Evolutionary conservation across 2,113 vertebrate species (phyloP).

Genomic region (Lamprotornis superbus): DNA sequence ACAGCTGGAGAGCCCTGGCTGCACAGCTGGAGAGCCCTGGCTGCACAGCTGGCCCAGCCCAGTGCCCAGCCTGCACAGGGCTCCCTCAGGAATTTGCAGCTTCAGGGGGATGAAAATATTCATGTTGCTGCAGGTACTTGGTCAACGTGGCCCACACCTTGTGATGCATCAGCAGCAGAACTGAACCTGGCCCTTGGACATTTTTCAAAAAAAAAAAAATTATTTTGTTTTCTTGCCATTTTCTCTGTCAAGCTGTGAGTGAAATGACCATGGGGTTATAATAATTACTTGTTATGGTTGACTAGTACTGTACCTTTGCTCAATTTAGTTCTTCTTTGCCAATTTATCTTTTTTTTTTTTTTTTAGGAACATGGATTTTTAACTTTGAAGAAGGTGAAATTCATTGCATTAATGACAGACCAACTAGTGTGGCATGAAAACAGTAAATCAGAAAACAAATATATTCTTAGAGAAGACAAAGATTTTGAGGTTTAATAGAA

Average conservation of each 20-base stretch:
- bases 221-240: not conserved
- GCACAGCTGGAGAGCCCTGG: no score
- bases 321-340: not conserved
- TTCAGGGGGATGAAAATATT: not conserved
- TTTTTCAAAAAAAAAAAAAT: not conserved
- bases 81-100: not conserved
- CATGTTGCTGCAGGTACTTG: fast-evolving
- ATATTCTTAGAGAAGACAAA: not conserved
- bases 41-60: not conserved
- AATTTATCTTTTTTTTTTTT: not conserved
- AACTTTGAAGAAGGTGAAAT: constrained; percentile 7
- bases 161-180: not conserved
- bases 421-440: not conserved
- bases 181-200: not conserved
- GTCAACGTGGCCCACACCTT: not conserved
- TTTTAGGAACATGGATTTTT: not conserved
- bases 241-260: constrained; percentile 19
- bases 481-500: not conserved
- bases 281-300: constrained; percentile 32
- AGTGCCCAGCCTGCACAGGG: not conserved
- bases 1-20: no score
- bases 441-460: not conserved
- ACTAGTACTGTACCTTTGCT: constrained; percentile 11
- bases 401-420: not conserved
- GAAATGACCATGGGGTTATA: constrained; percentile 11